Evolutionary conservation across 2,797 vertebrate genomes (phyloP).

Genomic region (Cygnus olor): DNA sequence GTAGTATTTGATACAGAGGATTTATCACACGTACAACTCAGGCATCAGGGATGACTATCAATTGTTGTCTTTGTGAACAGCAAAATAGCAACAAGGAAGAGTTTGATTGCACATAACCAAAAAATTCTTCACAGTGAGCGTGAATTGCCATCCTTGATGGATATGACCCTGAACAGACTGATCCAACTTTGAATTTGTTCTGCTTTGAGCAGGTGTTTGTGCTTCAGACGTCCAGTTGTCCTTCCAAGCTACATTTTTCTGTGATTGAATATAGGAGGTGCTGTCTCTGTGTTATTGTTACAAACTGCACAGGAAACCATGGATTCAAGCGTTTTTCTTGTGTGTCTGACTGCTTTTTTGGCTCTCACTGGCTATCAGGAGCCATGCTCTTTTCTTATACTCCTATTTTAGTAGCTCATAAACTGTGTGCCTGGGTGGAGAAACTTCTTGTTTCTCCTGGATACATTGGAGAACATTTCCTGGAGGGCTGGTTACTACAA

Average conservation of each 20-base stretch:
- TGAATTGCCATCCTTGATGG: not conserved
- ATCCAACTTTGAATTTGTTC: not conserved
- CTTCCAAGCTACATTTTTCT: not conserved
- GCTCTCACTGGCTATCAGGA: not conserved
- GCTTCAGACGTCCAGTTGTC: not conserved
- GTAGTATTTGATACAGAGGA: not conserved
- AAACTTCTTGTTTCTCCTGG: not conserved
- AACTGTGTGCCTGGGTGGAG: not conserved
- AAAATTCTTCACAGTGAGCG: not conserved
- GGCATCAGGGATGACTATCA: not conserved
- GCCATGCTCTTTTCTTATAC: not conserved
- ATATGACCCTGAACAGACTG: not conserved
- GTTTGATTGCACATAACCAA: not conserved
- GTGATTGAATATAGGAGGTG: not conserved
- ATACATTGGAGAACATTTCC: not conserved
- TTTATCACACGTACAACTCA: not conserved
- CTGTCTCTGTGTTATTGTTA: not conserved
- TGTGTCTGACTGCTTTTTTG: not conserved
- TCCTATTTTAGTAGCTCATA: not conserved
- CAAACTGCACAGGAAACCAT: not conserved
- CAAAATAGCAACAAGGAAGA: not conserved
- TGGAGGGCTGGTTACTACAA: not conserved
- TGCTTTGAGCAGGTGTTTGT: not conserved
- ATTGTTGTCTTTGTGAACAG: not conserved
- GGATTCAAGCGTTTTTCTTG: not conserved